A percentile compares a stretch with the other conserved stretches of the same genome.
Evolutionary conservation across 2,888 invertebrate species (phyloP).

Genomic region (Epistrophe grossulariae): DNA sequence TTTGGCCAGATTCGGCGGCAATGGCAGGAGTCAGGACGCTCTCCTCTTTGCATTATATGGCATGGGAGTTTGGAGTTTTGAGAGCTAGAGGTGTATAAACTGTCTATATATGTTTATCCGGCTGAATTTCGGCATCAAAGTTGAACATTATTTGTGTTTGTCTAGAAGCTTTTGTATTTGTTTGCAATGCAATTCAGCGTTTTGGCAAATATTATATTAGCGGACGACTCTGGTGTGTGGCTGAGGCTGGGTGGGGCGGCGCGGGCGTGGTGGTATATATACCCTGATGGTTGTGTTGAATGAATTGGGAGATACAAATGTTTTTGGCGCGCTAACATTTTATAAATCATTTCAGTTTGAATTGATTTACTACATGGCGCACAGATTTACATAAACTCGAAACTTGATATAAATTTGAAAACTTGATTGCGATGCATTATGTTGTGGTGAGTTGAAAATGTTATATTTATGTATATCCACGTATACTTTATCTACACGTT

Average conservation of each 20-base stretch:
- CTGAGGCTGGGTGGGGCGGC: neutral
- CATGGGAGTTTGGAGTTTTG: neutral
- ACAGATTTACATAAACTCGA: conserved; percentile 31
- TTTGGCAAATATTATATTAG: conserved; percentile 62
- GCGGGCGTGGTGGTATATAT: neutral
- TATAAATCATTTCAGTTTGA: conserved; percentile 31
- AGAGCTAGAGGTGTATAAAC: neutral
- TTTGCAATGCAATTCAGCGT: conserved; percentile 53
- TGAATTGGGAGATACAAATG: conserved; percentile 1
- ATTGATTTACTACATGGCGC: conserved; percentile 30
- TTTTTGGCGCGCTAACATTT: conserved; percentile 11
- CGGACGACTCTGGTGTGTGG: conserved; percentile 32
- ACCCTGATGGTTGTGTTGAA: neutral
- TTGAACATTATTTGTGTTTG: conserved; percentile 50
- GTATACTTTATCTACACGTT: neutral
- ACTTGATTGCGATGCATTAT: conserved; percentile 40
- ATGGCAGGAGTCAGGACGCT: neutral
- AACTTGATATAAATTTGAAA: conserved; percentile 12
- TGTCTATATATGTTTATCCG: neutral
- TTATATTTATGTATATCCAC: neutral
- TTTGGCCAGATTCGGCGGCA: neutral
- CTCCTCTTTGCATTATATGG: neutral
- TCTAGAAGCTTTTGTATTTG: conserved; percentile 55
- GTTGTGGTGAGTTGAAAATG: conserved; percentile 15
- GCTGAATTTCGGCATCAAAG: conserved; percentile 8